These are phyloP conservation scores for Oenanthe oenanthe DNA, from an alignment of 2,113 vertebrate genomes.

Conservation along the genomic window DNA sequence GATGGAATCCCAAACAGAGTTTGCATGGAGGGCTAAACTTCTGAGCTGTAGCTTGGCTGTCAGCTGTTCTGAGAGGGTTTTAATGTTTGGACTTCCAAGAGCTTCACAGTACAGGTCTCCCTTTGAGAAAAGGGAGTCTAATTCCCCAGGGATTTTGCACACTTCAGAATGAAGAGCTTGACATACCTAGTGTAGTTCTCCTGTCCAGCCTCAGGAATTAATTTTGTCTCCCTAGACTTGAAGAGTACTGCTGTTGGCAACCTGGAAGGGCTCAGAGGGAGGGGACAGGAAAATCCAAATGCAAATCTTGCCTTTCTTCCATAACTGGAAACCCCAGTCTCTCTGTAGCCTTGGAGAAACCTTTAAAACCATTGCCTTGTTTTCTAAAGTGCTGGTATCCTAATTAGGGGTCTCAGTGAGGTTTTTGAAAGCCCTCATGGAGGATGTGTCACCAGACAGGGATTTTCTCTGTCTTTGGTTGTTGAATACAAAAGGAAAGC, in stretches of 20 bases:
- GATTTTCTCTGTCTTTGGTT: not conserved
- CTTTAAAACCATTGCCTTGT: not conserved
- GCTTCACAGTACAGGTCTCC: not conserved
- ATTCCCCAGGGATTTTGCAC: not conserved
- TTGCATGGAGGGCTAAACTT: not conserved
- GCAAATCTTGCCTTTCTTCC: not conserved
- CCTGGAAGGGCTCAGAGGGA: not conserved
- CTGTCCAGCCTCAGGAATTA: not conserved
- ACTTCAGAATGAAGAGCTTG: not conserved
- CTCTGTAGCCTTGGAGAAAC: not conserved
- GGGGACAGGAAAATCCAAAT: not conserved
- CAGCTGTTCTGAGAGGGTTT: not conserved
- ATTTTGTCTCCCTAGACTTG: not conserved
- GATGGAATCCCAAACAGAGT: not conserved
- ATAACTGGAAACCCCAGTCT: not conserved
- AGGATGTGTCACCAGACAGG: not conserved
- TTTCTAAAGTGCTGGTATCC: not conserved
- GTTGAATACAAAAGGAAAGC: not conserved
- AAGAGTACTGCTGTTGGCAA: not conserved
- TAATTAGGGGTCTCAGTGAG: too few relatives aligned
- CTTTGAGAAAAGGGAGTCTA: not conserved
- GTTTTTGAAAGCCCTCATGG: not conserved
- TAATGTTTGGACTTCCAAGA: not conserved
- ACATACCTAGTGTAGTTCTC: not conserved
- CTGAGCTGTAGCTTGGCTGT: not conserved